These are phyloP conservation scores for Condylostylus longicornis DNA, from an alignment of 1,140 invertebrate genomes.

Conservation along the genomic window DNA sequence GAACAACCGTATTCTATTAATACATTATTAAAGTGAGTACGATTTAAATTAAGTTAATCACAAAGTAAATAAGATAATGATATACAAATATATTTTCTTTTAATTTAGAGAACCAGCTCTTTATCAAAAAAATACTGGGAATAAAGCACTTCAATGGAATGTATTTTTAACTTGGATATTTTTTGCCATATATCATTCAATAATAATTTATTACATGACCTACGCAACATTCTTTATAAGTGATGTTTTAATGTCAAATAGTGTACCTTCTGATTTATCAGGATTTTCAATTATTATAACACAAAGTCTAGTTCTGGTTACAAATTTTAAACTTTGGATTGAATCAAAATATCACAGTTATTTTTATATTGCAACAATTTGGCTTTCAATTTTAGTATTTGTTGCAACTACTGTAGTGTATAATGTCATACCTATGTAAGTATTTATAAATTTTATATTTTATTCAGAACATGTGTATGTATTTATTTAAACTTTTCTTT, in stretches of 20 bases:
- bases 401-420: slow-evolving; percentile 41
- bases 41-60: neutral
- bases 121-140: slow-evolving; percentile 49
- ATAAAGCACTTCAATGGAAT: slow-evolving; percentile 45
- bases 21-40: slow-evolving; percentile 40
- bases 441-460: neutral
- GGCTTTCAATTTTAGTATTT: slow-evolving; percentile 44
- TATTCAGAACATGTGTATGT: neutral
- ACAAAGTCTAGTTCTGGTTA: slow-evolving; percentile 35
- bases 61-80: neutral
- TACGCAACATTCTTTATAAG: slow-evolving; percentile 28
- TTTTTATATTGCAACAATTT: slow-evolving; percentile 39
- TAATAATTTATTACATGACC: slow-evolving; percentile 35
- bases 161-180: slow-evolving; percentile 51
- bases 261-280: slow-evolving; percentile 33
- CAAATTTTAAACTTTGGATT: slow-evolving; percentile 44
- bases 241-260: slow-evolving; percentile 32
- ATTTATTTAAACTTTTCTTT: neutral
- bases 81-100: neutral
- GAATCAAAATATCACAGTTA: slow-evolving; percentile 48
- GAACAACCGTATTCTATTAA: slow-evolving; percentile 50
- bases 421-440: slow-evolving; percentile 43
- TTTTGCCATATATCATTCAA: slow-evolving; percentile 38
- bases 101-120: slow-evolving; percentile 42
- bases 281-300: slow-evolving; percentile 37